phyloP scores from a whole-genome alignment of 2,797 vertebrate genomes.

The Myoxocephalus aenaeus region DNA sequence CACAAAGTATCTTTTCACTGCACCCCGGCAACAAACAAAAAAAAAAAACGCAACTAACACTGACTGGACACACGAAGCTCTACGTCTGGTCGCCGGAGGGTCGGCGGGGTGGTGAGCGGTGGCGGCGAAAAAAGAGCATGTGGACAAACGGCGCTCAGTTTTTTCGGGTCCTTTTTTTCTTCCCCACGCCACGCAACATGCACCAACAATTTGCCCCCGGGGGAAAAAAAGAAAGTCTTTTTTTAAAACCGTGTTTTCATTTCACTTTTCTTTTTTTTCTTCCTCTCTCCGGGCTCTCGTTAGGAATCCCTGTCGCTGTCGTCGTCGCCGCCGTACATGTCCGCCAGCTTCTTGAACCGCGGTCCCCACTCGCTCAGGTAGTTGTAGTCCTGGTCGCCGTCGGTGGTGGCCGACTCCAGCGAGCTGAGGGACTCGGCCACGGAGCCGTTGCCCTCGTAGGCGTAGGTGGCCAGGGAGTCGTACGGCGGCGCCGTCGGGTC shows the following conservation, averaged over 20 bases:
- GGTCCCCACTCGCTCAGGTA: constrained; percentile 97
- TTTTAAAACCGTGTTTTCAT: constrained; percentile 12
- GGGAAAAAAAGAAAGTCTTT: background rate
- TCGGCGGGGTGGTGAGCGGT: constrained; percentile 45
- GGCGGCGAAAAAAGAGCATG: constrained; percentile 62
- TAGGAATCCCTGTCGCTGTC: constrained; percentile 91
- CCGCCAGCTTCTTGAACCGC: constrained; percentile 95
- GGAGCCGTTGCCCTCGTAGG: constrained; percentile 94
- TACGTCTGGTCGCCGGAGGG: constrained; percentile 66
- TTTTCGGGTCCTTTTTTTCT: constrained; percentile 36
- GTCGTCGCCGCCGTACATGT: constrained; percentile 93
- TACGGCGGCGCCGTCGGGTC: constrained; percentile 95
- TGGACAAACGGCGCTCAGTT: constrained; percentile 30
- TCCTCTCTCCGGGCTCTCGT: constrained; percentile 55
- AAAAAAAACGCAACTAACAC: constrained; percentile 74
- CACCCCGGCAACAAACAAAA: constrained; percentile 42
- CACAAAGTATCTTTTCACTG: constrained; percentile 58
- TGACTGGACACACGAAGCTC: constrained; percentile 77
- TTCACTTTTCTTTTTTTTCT: background rate
- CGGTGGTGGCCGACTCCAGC: constrained; percentile 90
- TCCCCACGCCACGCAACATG: constrained; percentile 3
- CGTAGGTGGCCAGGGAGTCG: constrained; percentile 97
- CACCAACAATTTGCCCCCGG: constrained; percentile 3
- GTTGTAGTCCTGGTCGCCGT: constrained; percentile 95
- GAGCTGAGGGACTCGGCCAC: constrained; percentile 94